Evolutionary conservation across 2,113 vertebrate species (phyloP).

Genomic region (Dromiciops gliroides): DNA sequence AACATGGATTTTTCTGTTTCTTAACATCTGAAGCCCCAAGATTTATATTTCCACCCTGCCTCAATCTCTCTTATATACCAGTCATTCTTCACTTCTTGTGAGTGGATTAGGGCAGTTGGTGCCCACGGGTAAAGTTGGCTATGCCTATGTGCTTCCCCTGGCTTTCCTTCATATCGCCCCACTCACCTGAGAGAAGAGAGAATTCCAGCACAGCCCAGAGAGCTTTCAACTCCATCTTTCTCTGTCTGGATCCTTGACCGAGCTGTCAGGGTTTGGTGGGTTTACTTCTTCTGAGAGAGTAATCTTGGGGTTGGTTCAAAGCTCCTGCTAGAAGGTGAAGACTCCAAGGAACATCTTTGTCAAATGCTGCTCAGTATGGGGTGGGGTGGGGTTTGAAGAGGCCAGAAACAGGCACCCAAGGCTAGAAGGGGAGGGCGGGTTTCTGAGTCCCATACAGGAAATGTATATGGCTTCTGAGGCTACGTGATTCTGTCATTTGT

Average conservation of each 20-base stretch:
- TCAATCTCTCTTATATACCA: background rate
- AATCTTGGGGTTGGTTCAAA: conserved; percentile 6
- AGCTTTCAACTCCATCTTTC: conserved; percentile 44
- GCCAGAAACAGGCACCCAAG: conserved; percentile 38
- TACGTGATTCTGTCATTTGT: conserved; percentile 35
- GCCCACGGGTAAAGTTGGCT: background rate
- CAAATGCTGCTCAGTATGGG: background rate
- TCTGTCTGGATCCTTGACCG: background rate
- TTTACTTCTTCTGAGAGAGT: conserved; percentile 64
- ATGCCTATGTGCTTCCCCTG: background rate
- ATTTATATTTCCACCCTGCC: background rate
- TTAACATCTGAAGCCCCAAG: background rate
- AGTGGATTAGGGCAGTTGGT: background rate
- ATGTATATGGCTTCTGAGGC: conserved; percentile 47
- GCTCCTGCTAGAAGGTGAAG: background rate
- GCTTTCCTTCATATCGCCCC: background rate
- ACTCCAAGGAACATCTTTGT: background rate
- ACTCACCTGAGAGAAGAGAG: conserved; percentile 67
- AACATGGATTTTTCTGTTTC: background rate
- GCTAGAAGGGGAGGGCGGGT: conserved; percentile 36
- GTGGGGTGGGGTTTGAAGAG: background rate
- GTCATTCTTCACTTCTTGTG: background rate
- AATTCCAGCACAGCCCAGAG: conserved; percentile 64
- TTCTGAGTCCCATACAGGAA: conserved; percentile 76
- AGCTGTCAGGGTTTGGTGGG: conserved; percentile 50